Base-by-base conservation (phyloP, 2,113 vertebrate genomes). In the Notarius lentiginosus region DNA sequence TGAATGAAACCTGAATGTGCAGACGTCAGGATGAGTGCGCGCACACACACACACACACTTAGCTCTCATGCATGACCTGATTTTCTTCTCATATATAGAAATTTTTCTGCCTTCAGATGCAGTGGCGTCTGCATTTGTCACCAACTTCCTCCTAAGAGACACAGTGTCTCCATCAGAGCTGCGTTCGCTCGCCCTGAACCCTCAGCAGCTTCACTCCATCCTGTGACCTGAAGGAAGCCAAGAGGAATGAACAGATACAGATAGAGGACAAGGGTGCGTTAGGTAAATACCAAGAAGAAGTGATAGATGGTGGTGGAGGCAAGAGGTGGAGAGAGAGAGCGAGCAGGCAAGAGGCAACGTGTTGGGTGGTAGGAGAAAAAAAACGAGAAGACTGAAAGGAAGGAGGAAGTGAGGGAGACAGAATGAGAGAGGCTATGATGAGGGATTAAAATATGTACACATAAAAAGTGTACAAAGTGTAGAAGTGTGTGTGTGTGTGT, bases 391-490 rank as follows among this genome's bases (percentile, higher is more conserved):
- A 91, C 49, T 89, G 70, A 90, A 92, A 94, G 94, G 94, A 96
- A 96, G 93, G 75, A 95, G 95, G 95, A 96, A 95, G 95, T 95
- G 87, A 92, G 89, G 91, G 91, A 77, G 86, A 58, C 47, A 89
- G 66, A 55, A 77, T 51, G 83, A 90, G 83, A 82, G 55, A 63
- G 61, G 84, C 76, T 83, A 63, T 66, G 30, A 84, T 81, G 51
- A 87, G 83, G 82, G 72, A 76, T 77, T 86, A 84, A 66, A 77
- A 75, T 68, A 84, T 88, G 89, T 90, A 88, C 79, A 84, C 87
- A 30, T 84, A 56, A 55, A 58, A 73, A 72, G 73, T 84, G 10
- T 60, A 20, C 27, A 66, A 47, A 30, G 63, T 82, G 72, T 79
- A 55, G 84, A 70, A 73, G 63, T 84, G 79, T 89, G 27, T 82